Percentiles rank a stretch among this genome's conserved stretches.
These are phyloP conservation scores for Ptyas mucosa DNA, from an alignment of 2,113 vertebrate genomes.

Conservation along the genomic window DNA sequence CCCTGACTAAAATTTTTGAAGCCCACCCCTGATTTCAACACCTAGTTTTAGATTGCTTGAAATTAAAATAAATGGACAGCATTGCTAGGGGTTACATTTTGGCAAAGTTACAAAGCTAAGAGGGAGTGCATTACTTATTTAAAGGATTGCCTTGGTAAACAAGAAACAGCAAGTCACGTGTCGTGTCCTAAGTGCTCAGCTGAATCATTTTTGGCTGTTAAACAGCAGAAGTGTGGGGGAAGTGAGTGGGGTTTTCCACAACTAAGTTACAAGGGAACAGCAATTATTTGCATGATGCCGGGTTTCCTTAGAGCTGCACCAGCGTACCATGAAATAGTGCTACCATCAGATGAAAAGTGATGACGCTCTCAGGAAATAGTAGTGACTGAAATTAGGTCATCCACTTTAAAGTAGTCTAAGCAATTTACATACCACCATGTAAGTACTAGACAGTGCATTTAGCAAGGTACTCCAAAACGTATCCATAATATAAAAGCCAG, in stretches of 20 bases:
- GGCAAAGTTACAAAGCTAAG: not conserved
- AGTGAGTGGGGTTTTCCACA: not conserved
- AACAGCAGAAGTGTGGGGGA: not conserved
- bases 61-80: not conserved
- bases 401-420: not conserved
- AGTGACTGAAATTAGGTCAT: not conserved
- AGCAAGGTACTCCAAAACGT: constrained; percentile 29
- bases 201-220: constrained; percentile 27
- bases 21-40: not conserved
- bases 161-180: constrained; percentile 32
- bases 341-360: not conserved
- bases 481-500: constrained; percentile 11
- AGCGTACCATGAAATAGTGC: not conserved
- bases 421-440: not conserved
- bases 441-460: not conserved
- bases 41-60: not conserved
- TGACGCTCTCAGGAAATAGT: not conserved
- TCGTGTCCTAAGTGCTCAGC: constrained; percentile 14
- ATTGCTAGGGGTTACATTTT: not conserved
- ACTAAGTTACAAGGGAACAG: constrained; percentile 25
- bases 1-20: too few relatives aligned
- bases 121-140: not conserved
- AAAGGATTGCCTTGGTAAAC: not conserved
- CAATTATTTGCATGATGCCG: not conserved
- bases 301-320: not conserved